phyloP scores from a whole-genome alignment of 1,140 invertebrate species.

The Tribolium castaneum region DNA sequence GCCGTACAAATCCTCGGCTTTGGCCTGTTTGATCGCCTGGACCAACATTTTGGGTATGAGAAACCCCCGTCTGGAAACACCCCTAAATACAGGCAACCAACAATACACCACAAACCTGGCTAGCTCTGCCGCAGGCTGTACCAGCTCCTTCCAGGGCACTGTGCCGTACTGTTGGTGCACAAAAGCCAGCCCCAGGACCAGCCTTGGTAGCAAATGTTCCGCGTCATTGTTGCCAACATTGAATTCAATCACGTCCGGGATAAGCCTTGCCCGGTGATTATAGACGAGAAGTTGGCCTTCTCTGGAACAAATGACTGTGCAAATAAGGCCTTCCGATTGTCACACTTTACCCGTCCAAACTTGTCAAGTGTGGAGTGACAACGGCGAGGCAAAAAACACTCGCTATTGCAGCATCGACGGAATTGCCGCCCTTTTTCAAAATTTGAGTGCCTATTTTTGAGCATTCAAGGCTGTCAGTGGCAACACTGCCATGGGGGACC shows the following conservation, averaged over 20 bases:
- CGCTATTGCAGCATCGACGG: constrained; percentile 77
- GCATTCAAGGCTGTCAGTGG: constrained; percentile 77
- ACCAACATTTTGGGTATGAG: constrained; percentile 66
- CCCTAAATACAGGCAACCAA: background rate
- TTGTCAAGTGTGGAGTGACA: constrained; percentile 75
- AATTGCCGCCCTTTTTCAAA: constrained; percentile 75
- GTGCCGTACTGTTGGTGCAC: constrained; percentile 72
- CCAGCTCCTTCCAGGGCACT: constrained; percentile 73
- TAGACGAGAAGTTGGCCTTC: constrained; percentile 80
- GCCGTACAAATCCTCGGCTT: constrained; percentile 63
- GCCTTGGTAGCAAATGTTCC: constrained; percentile 66
- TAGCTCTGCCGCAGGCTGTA: constrained; percentile 73
- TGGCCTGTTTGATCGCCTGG: constrained; percentile 62
- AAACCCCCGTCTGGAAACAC: constrained; percentile 64
- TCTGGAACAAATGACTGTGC: constrained; percentile 64
- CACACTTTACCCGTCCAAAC: constrained; percentile 73
- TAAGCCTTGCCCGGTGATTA: constrained; percentile 69
- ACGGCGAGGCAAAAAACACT: constrained; percentile 76
- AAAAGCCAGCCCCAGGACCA: constrained; percentile 70
- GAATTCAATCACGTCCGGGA: constrained; percentile 71
- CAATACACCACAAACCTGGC: constrained; percentile 65
- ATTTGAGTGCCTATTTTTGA: constrained; percentile 76
- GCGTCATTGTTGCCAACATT: constrained; percentile 61
- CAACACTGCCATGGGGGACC: constrained; percentile 79
- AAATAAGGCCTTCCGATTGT: background rate